Base-by-base conservation (phyloP, 2,113 vertebrate species). In the Brachirus orientalis region DNA sequence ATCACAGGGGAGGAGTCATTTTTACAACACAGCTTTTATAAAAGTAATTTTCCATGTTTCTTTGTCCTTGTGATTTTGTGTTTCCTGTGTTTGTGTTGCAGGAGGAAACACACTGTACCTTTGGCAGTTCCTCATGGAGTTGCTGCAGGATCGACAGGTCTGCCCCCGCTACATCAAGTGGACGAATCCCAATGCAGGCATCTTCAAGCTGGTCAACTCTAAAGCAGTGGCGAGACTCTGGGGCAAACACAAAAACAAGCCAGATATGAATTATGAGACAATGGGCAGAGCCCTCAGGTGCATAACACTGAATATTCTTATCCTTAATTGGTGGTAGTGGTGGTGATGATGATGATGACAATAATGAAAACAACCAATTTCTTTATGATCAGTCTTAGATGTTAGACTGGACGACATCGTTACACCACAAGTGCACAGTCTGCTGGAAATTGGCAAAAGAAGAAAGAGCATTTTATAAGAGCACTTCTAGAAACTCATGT, bases 161-260 rank as follows among this genome's bases (percentile, higher is more conserved):
- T 99, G 97, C 88, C 97, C 97, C 44, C 97, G 95, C 62, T 98
- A 98, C 72, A 99, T 99, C 86, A 99, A 99, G 71, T 99, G 97
- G 97, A 98, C 97, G 45, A 94, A 99, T 79, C 90, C 94, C 64
- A 94, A 97, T 44, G 95, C 95, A 47, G 97, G 97, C 68, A 99
- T 99, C 91, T 99, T 99, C 91, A 99, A 99, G 72, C 82, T 99
- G 79, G 97, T 99, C 13, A 97, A 99, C 91, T 99, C 97, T 28
- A 98, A 99, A 87, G 97, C 97, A 6, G 97, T 99, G 37, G 97
- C 97, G 53, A 93, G 87, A 63, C 89, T 99, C 58, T 99, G 97
- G 97, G 97, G 97, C 38, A 98, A 96, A 87, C 97, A 99, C 90
- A 99, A 99, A 91, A 99, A 99, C 90, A 98, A 99, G 80, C 97